Percentiles rank a stretch among this genome's conserved stretches.
Evolutionary conservation across 2,797 vertebrate genomes (phyloP).

Genomic region (Acipenser transmontanus): DNA sequence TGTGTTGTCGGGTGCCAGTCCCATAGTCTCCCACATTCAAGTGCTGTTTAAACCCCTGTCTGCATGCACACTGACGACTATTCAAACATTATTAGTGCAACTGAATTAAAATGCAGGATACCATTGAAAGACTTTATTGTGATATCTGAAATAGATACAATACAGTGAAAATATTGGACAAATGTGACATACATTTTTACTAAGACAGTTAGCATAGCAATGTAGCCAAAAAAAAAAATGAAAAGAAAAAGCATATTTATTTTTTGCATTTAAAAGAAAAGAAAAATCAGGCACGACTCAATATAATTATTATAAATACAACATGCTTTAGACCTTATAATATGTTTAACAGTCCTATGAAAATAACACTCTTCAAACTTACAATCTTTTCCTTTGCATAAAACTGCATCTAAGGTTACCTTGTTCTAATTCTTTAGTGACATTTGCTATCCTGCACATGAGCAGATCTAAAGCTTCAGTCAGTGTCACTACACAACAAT

Average conservation of each 20-base stretch:
- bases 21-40: too few species aligned
- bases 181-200: conserved; percentile 74
- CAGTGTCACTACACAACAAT: conserved; percentile 50
- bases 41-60: too few species aligned
- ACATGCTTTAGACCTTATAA: conserved; percentile 68
- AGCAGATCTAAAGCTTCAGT: conserved; percentile 43
- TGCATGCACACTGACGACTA: conserved; percentile 8
- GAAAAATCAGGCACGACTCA: conserved; percentile 70
- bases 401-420: conserved; percentile 29
- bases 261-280: conserved; percentile 53
- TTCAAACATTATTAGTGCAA: not conserved
- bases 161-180: conserved; percentile 82
- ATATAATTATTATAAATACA: conserved; percentile 67
- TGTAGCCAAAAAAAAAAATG: conserved; percentile 68
- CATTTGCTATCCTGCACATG: conserved; percentile 25
- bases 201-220: conserved; percentile 84
- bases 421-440: conserved; percentile 35
- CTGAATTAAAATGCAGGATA: conserved; percentile 43
- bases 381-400: conserved; percentile 50
- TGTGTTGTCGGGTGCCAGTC: too few species aligned
- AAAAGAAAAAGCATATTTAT: conserved; percentile 37
- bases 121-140: conserved; percentile 88
- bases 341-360: conserved; percentile 59
- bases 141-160: conserved; percentile 84
- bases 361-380: conserved; percentile 38